Evolutionary conservation across 2,113 vertebrate species (phyloP), one percentile per base, ranked within the genome.

Genomic region (Elanus axillaris): DNA sequence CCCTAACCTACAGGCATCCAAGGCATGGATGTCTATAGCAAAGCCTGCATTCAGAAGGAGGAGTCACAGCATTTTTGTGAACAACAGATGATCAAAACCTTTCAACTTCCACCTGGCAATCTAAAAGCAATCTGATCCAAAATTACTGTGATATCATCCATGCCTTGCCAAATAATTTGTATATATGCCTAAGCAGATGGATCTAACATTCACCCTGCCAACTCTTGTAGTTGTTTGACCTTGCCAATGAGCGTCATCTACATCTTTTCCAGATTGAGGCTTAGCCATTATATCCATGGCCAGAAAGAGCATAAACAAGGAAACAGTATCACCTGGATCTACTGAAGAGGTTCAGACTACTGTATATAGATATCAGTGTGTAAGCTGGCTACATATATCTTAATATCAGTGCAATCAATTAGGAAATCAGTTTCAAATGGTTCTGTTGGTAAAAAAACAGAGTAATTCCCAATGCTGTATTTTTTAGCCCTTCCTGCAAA

Each of bases 121-220:
- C 66, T 67, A 40, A 86, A 88, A 91, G 74, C 58, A 52, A 11
- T 63, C 80, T 69, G 81, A 90, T 96, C 95, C 95, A 96, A 80
- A 95, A 91, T 93, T 59, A 29, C 91, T 95, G 95, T 81, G 88
- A 82, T 95, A 95, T 58, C 94, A 42, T n/a, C 89, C 2, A 0
- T 85, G 84, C 86, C 81, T 87, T 96, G 95, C 95, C 97, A 97
- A 93, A 97, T 95, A 86, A 94, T 96, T 96, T 96, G 86, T 97
- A 21, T 90, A 88, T 93, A 34, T 90, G 81, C 94, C 95, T 96
- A 74, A 96, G 84, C 97, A 97, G 96, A 97, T 97, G 96, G 95
- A 94, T 95, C 84, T 76, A 6, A 34, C 38, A 0, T 13, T 17
- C 10, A 19, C 67, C 69, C 71, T 95, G 95, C 94, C 95, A 96